Evolutionary conservation across 2,797 vertebrate genomes (phyloP).

Genomic region (Tangara arthus): DNA sequence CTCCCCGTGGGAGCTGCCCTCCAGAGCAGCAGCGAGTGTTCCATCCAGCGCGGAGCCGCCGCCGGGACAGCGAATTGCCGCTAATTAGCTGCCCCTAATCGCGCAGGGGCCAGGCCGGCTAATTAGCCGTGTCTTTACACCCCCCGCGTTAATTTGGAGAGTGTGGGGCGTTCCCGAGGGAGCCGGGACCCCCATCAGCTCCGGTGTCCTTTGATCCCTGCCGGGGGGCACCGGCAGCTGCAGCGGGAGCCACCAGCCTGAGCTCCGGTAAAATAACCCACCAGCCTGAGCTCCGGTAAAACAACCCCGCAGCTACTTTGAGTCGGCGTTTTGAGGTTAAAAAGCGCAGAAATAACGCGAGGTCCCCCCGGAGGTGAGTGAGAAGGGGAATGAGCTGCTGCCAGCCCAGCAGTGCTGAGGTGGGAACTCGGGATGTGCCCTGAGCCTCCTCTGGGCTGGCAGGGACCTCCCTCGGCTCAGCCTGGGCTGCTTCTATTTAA

Average conservation of each 20-base stretch:
- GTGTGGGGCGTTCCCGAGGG: not conserved
- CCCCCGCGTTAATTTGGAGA: not conserved
- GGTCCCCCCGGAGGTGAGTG: not conserved
- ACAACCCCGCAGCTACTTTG: accelerated
- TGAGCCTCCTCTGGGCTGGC: accelerated
- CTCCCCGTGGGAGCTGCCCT: not conserved
- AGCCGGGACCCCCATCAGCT: not conserved
- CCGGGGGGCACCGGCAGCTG: not conserved
- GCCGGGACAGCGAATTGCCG: not conserved
- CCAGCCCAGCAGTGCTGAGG: accelerated
- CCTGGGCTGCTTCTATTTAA: not conserved
- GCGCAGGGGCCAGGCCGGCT: not conserved
- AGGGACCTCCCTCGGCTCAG: not conserved
- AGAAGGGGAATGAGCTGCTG: not conserved
- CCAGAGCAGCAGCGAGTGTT: not conserved
- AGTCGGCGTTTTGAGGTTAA: not conserved
- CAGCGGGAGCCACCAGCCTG: not conserved
- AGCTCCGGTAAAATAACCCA: not conserved
- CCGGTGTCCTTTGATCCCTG: not conserved
- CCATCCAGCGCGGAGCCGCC: not conserved
- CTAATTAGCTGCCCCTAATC: not conserved
- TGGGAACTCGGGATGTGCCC: not conserved
- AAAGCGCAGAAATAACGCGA: not conserved
- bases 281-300: not conserved
- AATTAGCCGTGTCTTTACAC: not conserved